A percentile compares a stretch with the other conserved stretches of the same genome.
Evolutionary conservation across 1,140 invertebrate genomes (phyloP).

Genomic region (Drosophila tani): DNA sequence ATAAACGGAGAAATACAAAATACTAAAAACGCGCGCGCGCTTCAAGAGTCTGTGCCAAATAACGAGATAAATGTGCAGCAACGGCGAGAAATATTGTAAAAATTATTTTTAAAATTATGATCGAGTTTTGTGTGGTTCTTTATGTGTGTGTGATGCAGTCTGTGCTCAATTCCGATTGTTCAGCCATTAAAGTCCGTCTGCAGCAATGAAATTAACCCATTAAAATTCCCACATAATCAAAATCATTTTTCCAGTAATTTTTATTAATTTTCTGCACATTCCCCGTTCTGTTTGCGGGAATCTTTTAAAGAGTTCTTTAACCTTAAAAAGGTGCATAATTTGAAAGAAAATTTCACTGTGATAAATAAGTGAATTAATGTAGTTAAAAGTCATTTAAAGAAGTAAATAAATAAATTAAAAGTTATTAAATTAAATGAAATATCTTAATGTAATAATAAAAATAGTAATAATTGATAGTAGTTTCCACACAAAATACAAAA

Average conservation of each 20-base stretch:
- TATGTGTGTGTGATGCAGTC: conserved; percentile 21
- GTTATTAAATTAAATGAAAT: background rate
- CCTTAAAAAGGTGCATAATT: background rate
- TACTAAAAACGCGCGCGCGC: conserved; percentile 42
- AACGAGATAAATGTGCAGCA: conserved; percentile 45
- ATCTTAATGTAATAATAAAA: background rate
- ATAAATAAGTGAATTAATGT: background rate
- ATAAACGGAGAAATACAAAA: conserved; percentile 34
- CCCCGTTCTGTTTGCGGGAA: background rate
- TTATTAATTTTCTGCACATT: background rate
- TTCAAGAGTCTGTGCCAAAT: conserved; percentile 45
- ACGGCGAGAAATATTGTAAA: conserved; percentile 41
- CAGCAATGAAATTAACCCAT: conserved; percentile 23
- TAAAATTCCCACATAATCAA: conserved; percentile 13
- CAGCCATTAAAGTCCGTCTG: conserved; percentile 14
- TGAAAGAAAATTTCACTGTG: background rate
- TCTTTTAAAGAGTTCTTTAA: conserved; percentile 5
- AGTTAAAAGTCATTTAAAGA: background rate
- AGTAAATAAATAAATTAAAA: background rate
- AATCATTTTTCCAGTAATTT: background rate
- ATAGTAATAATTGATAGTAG: too few species aligned
- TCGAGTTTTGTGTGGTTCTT: conserved; percentile 20
- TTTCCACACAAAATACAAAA: background rate
- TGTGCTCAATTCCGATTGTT: conserved; percentile 34
- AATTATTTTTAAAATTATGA: conserved; percentile 32